These are phyloP conservation scores for Erythrolamprus reginae DNA, from an alignment of 2,113 vertebrate genomes.

Conservation along the genomic window DNA sequence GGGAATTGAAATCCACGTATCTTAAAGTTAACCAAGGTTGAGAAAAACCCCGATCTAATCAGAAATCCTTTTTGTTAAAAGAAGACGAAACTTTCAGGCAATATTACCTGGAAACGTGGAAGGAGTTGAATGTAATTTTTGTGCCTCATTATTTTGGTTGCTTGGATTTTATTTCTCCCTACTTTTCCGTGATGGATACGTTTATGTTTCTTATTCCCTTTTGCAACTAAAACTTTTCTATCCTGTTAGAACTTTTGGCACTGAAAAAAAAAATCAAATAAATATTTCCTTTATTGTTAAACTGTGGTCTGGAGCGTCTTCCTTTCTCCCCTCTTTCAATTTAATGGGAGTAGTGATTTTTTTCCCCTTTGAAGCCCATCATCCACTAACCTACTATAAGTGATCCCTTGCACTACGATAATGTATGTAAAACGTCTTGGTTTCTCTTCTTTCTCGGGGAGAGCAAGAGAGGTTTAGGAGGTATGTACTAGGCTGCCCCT, in stretches of 20 bases:
- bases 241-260: constrained; percentile 48
- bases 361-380: background rate
- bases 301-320: accelerated
- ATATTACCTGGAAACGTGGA: constrained; percentile 51
- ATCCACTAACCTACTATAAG: background rate
- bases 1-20: background rate
- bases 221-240: constrained; percentile 38
- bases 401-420: background rate
- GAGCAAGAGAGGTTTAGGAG: too few species aligned
- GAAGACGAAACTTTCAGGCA: constrained; percentile 28
- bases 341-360: background rate
- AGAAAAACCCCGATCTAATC: too few species aligned
- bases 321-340: constrained; percentile 1
- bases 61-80: background rate
- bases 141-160: constrained; percentile 33
- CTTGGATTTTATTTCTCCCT: background rate
- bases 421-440: background rate
- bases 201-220: constrained; percentile 24
- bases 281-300: constrained; percentile 45
- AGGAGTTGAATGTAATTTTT: constrained; percentile 59
- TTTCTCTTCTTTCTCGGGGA: background rate
- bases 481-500: too few species aligned
- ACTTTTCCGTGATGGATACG: constrained; percentile 1
- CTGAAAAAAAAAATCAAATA: constrained; percentile 58
- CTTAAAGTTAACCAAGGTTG: too few species aligned